Evolutionary conservation across 1,140 invertebrate species (phyloP).

Genomic region (Drosophila auraria): DNA sequence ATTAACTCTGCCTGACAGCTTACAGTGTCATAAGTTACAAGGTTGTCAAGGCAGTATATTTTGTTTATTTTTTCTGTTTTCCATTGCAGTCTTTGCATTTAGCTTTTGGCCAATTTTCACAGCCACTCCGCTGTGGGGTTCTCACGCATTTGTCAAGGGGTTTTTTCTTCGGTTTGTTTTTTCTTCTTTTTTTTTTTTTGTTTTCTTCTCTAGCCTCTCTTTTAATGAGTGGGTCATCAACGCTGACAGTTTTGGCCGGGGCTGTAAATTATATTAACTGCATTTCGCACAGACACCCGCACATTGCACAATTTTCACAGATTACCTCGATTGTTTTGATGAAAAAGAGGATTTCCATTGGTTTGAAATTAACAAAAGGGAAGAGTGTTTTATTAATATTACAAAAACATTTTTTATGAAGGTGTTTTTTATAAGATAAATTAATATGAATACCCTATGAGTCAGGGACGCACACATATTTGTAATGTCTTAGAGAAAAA

Average conservation of each 20-base stretch:
- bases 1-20: background rate
- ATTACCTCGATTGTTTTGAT: background rate
- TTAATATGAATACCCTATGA: background rate
- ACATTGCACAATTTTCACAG: constrained; percentile 60
- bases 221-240: constrained; percentile 78
- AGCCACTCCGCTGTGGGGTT: constrained; percentile 24
- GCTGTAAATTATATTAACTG: constrained; percentile 72
- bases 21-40: constrained; percentile 20
- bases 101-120: constrained; percentile 37
- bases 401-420: background rate
- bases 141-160: constrained; percentile 76
- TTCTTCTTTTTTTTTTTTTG: constrained; percentile 17
- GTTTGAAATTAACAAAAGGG: background rate
- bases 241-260: constrained; percentile 62
- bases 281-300: constrained; percentile 52
- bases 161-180: constrained; percentile 24
- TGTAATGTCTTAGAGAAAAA: background rate
- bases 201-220: constrained; percentile 20
- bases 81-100: constrained; percentile 24
- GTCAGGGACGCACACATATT: background rate
- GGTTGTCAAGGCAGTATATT: constrained; percentile 20
- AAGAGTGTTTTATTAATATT: background rate
- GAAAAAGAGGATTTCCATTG: background rate
- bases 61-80: constrained; percentile 11
- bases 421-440: background rate